Conservation (phyloP, 2,888 invertebrate species). For the Clostera curtula region DNA sequence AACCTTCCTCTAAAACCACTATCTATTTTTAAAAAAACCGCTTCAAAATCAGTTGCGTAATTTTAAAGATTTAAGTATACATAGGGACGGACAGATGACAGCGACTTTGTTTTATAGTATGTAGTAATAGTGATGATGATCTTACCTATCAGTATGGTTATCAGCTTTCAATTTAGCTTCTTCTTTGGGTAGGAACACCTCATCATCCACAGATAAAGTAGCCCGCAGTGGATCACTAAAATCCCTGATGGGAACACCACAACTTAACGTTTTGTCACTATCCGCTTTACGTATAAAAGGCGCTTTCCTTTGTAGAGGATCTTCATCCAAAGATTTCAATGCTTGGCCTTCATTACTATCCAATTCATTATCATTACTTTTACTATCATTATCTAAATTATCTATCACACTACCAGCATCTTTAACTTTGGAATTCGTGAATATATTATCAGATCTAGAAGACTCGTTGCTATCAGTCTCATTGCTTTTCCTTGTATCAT, state of each 20-base stretch:
- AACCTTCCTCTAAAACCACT: not conserved
- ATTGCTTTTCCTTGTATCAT: constrained; percentile 16
- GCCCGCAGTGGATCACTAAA: constrained; percentile 88
- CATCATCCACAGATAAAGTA: constrained; percentile 58
- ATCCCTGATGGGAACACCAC: constrained; percentile 78
- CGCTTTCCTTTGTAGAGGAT: constrained; percentile 38
- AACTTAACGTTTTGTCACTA: constrained; percentile 55
- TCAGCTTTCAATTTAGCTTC: constrained; percentile 54
- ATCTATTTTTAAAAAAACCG: constrained; percentile 2
- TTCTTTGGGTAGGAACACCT: constrained; percentile 62
- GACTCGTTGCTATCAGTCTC: constrained; percentile 24
- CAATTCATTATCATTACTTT: constrained; percentile 16
- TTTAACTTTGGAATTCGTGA: constrained; percentile 13
- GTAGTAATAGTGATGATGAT: no score
- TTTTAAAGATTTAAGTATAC: no score
- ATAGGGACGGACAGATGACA: no score
- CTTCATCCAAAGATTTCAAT: constrained; percentile 20
- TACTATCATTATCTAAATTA: constrained; percentile 10
- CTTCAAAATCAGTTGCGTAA: no score
- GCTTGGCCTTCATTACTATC: constrained; percentile 10
- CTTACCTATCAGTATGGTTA: constrained; percentile 55
- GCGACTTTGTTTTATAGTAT: no score
- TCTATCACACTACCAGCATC: no score
- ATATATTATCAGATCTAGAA: constrained; percentile 24
- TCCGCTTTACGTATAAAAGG: constrained; percentile 44